Evolutionary conservation across 23 tunicate species (phyloP), one percentile per base, ranked within the genome.

Genomic region (Botrylloides violaceus): DNA sequence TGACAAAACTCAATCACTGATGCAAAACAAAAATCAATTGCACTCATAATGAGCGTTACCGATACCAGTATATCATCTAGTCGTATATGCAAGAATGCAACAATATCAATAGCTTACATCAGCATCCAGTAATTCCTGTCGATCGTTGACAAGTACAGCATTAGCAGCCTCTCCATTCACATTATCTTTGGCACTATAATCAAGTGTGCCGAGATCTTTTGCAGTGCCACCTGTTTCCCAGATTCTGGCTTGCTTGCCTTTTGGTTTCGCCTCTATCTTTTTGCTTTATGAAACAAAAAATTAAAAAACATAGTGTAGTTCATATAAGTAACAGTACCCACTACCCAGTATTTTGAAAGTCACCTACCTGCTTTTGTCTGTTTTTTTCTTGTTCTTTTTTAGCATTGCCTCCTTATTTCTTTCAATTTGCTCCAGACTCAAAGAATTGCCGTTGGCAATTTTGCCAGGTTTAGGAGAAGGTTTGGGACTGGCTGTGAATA

Each of bases 191-290:
- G 53, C 12, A 39, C 74, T 43, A 64, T 78, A 83, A 64, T 90
- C 97, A 27, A 83, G 53, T 26, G 59, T 57, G 22, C 50, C 75
- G 4, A 57, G 78, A 56, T 90, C 97, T 35, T 73, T 82, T 4
- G 84, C 71, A 65, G 57, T 82, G 29, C 88, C 96, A 32, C 84
- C 84, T 35, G 81, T 66, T 26, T 82, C 84, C 96, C 96, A 88
- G 19, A 82, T 83, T 50, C 96, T 39, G 4, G 65, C 78, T 26
- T 71, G 61, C 84, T 90, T 83, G 31, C 81, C 84, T 47, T 78
- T 82, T 5, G 70, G 66, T 59, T 76, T 68, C 27, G 49, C 65
- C 22, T 29, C 37, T 34, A 25, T 48, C 76, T 87, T 87, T 61
- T 80, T 66, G 12, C 53, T 43, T n/a, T n/a, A n/a, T n/a, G n/a